These are phyloP conservation scores for Sinohyriopsis cumingii DNA, from an alignment of 2,888 invertebrate genomes.

Conservation along the genomic window DNA sequence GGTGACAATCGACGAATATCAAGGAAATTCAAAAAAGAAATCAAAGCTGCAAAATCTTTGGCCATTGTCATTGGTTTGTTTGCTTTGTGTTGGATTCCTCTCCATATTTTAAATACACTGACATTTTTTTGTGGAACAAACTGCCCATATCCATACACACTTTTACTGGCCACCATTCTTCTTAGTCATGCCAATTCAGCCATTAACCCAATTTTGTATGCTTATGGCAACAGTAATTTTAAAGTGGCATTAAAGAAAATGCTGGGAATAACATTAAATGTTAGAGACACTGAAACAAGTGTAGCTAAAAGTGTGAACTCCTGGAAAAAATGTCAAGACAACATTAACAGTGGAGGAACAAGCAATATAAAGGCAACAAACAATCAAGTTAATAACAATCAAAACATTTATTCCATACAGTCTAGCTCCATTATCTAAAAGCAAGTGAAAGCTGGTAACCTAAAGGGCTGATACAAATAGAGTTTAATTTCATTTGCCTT, in stretches of 20 bases:
- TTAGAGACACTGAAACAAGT: constrained; percentile 10
- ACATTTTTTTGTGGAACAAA: constrained; percentile 40
- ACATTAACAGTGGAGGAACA: no score
- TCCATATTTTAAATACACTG: constrained; percentile 64
- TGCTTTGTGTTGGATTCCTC: constrained; percentile 67
- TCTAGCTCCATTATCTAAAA: no score
- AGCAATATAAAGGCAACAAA: no score
- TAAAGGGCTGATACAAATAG: no score
- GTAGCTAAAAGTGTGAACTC: constrained; percentile 1
- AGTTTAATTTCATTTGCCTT: no score
- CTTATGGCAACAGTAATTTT: constrained; percentile 64
- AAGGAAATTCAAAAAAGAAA: constrained; percentile 48
- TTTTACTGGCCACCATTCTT: constrained; percentile 59
- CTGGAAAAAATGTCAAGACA: no score
- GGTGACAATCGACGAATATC: background rate
- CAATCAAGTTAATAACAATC: no score
- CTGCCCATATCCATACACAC: constrained; percentile 36
- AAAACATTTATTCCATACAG: no score
- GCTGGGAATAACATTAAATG: constrained; percentile 30
- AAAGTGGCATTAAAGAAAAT: constrained; percentile 56
- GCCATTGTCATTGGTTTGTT: constrained; percentile 65
- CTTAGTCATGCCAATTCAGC: constrained; percentile 69
- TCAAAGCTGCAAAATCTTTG: constrained; percentile 66
- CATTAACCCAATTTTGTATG: constrained; percentile 68
- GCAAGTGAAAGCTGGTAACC: no score